Conservation (phyloP, 2,113 vertebrate species). For the Tautogolabrus adspersus region DNA sequence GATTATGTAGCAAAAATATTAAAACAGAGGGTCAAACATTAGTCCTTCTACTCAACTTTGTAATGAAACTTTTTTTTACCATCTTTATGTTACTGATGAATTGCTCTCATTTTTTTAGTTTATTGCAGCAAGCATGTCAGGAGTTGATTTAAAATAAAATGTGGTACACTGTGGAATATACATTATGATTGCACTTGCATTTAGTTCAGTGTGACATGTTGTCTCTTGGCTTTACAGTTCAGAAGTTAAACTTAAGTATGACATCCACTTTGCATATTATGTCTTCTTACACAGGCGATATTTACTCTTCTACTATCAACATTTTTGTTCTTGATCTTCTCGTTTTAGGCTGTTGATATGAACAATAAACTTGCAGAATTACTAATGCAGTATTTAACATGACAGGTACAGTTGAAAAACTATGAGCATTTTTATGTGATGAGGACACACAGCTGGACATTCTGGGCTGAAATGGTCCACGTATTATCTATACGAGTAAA, state of each 20-base stretch:
- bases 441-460: background rate
- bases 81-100: background rate
- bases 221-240: background rate
- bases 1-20: constrained; percentile 15
- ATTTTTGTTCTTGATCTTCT: background rate
- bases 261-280: background rate
- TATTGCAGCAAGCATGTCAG: background rate
- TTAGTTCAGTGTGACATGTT: background rate
- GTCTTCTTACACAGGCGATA: background rate
- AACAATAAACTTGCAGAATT: background rate
- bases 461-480: background rate
- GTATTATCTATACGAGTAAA: background rate
- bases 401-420: too few species aligned
- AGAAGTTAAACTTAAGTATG: background rate
- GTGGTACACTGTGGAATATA: too few species aligned
- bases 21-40: background rate
- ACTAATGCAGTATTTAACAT: background rate
- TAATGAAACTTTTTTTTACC: background rate
- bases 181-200: too few species aligned
- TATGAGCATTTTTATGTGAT: background rate
- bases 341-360: background rate
- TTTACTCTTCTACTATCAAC: too few species aligned
- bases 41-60: background rate
- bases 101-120: background rate
- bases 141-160: too few species aligned